phyloP scores from a whole-genome alignment of 2,113 vertebrate species.

The Caloenas nicobarica region DNA sequence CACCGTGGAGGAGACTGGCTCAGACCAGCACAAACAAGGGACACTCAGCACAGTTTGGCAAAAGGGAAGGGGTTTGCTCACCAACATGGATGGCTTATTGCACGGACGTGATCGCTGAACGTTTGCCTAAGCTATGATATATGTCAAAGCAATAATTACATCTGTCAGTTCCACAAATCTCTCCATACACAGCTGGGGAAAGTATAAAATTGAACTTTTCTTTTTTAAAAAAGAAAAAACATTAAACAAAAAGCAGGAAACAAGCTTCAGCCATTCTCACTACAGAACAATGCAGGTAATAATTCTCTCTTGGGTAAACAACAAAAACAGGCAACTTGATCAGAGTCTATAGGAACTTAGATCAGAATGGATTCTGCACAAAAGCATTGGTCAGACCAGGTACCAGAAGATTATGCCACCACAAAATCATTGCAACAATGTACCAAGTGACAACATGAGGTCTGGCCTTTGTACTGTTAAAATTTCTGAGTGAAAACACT shows the following conservation, averaged over 20 bases:
- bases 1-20: neutral
- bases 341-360: neutral
- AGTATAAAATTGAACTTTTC: neutral
- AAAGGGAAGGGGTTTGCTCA: neutral
- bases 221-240: neutral
- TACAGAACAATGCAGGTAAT: neutral
- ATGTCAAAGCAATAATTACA: neutral
- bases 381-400: neutral
- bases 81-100: fast-evolving
- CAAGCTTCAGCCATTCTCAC: neutral
- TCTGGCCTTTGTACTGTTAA: neutral
- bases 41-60: neutral
- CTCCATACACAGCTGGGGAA: neutral
- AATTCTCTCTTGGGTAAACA: neutral
- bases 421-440: neutral
- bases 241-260: neutral
- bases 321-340: neutral
- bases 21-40: neutral
- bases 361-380: neutral
- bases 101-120: fast-evolving
- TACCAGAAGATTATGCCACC: neutral
- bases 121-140: fast-evolving
- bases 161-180: neutral
- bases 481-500: neutral
- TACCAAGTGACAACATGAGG: neutral